Evolutionary conservation across 2,113 vertebrate species (phyloP).

Genomic region (Larimichthys polyactis): DNA sequence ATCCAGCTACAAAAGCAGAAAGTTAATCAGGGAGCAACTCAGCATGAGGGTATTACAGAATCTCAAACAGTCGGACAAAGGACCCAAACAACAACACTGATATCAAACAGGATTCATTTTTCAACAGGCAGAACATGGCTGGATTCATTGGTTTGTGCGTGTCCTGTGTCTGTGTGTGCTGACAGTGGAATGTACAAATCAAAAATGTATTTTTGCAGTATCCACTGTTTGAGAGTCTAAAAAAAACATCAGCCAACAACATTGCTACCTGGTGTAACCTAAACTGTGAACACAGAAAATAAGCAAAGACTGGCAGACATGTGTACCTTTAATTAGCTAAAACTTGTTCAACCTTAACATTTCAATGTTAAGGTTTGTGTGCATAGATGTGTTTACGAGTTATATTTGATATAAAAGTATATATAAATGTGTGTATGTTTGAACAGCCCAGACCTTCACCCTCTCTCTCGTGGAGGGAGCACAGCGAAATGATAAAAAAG

Average conservation of each 20-base stretch:
- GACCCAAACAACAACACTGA: slow-evolving; percentile 50
- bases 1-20: slow-evolving; percentile 54
- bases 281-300: neutral
- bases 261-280: neutral
- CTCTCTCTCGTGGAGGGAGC: slow-evolving; percentile 16
- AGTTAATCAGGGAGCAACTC: slow-evolving; percentile 56
- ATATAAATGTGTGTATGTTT: neutral
- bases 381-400: neutral
- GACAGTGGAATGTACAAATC: neutral
- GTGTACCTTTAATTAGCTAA: neutral
- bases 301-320: neutral
- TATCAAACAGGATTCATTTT: slow-evolving; percentile 50
- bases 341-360: neutral
- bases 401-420: neutral
- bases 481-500: slow-evolving; percentile 47
- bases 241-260: neutral
- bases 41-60: slow-evolving; percentile 23
- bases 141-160: slow-evolving; percentile 25
- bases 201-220: neutral
- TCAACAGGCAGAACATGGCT: slow-evolving; percentile 42
- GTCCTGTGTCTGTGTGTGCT: neutral
- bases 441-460: slow-evolving; percentile 43
- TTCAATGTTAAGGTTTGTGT: neutral
- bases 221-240: neutral
- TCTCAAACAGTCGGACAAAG: slow-evolving; percentile 41